Evolutionary conservation across 2,113 vertebrate species (phyloP), one percentile per base, ranked within the genome.

Genomic region (Actenoides lindsayi): DNA sequence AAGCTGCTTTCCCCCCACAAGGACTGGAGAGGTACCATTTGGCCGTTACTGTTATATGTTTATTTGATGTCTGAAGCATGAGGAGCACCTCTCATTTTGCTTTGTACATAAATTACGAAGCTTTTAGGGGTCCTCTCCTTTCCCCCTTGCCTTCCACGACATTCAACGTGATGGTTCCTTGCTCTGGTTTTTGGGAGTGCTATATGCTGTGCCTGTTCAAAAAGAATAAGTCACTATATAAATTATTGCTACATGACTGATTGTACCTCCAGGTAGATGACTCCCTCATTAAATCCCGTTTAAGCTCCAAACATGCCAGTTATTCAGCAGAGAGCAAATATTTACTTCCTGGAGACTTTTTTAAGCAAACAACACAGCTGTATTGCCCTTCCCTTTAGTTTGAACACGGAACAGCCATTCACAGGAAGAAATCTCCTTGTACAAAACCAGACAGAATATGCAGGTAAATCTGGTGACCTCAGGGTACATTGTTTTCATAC

Each of bases 271-370:
- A 11, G 57, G 35, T 31, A 60, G 33, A 51, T 83, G 11, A 9
- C 14, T 93, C 28, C 33, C 39, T 57, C 44, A 88, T 57, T 6
- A 77, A 73, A 87, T 67, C 31, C 53, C 39, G 64, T 79, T 57
- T 67, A 51, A 77, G 50, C 77, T 92, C 71, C 59, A 77, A 31
- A 89, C 16, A 11, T 67, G 76, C 44, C 64, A 81, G 10, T 80
- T 92, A 63, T 19, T 93, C 67, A 86, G 18, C 62, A 92, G n/a
- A 89, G 50, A 78, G 83, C 46, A 94, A 94, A 84, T 81, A 84
- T 31, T 90, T 77, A 68, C 69, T 90, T 90, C 68, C 69, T 87
- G 53, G 42, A 78, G 48, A 9, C 9, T 10, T 48, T 79, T 86
- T 42, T 8, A 31, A 28, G 77, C 30, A 41, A 83, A 53, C 53